Evolutionary conservation across 2,888 invertebrate species (phyloP), one percentile per base, ranked within the genome.

Genomic region (Drosophila multiciliata): DNA sequence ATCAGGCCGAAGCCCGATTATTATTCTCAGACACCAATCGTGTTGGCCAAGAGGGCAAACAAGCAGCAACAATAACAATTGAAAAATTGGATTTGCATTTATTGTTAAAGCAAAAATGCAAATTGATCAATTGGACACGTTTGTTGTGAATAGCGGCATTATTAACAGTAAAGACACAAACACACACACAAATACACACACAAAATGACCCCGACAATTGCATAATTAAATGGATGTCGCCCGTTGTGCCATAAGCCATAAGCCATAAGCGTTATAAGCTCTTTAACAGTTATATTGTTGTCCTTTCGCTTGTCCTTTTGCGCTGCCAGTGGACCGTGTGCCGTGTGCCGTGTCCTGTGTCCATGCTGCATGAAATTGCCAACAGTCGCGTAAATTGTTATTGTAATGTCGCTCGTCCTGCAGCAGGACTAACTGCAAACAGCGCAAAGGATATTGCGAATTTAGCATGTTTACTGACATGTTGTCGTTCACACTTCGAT

Each of bases 91-190:
- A 45, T 45, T 45, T 45, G 45, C 50, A 29, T 26, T n/a, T 11
- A 17, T 11, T 38, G 23, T 26, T 48, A 40, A 32, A 20, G 48
- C 8, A 38, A 8, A 8, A 49, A 42, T 50, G 42, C n/a, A 73
- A 77, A 78, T 78, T 77, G 67, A 81, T 81, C 64, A 78, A 73
- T 78, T 81, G 29, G 54, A 52, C 61, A 49, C 65, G 33, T 65
- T 60, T 53, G 59, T 60, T 63, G 38, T 73, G 78, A 78, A 78
- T 73, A 69, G 66, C 49, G 68, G 73, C 32, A 50, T 49, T 50
- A 23, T 32, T 23, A 9, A 26, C 38, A 61, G 49, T 29, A 20
- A 54, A 40, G 35, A 50, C 50, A 66, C 49, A 15, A 45, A 23
- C 12, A 20, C 49, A 40, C 1, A 23, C 17, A n/a, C 23, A 23